These are phyloP conservation scores for Lepidonotus clava DNA, from an alignment of 2,888 invertebrate species.

Conservation along the genomic window DNA sequence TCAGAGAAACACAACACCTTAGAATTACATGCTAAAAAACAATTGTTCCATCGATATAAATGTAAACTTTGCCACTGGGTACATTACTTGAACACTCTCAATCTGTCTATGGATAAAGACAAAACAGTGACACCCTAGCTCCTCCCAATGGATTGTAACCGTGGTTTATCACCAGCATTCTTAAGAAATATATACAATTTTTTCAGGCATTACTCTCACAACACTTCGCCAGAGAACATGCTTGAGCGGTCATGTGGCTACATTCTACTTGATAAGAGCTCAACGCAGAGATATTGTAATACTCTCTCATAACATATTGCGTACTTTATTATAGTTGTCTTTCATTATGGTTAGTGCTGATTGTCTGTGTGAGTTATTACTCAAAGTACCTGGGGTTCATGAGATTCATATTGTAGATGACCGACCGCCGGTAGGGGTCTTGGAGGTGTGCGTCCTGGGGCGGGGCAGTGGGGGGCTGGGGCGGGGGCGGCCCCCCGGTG, in stretches of 20 bases:
- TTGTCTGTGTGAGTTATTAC: not conserved
- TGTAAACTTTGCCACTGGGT: too few species aligned
- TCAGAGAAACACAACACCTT: too few species aligned
- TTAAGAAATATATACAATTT: constrained; percentile 41
- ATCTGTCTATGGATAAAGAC: not conserved
- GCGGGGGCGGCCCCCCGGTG: constrained; percentile 66
- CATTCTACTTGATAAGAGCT: not conserved
- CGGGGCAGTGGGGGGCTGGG: constrained; percentile 71
- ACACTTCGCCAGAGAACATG: not conserved
- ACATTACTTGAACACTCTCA: constrained; percentile 3
- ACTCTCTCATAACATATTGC: not conserved
- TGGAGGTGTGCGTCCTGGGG: constrained; percentile 73
- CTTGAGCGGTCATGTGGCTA: not conserved
- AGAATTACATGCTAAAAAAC: too few species aligned
- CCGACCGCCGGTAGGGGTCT: constrained; percentile 77
- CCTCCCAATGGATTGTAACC: not conserved
- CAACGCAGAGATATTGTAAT: too few species aligned
- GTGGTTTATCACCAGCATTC: not conserved
- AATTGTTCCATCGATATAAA: too few species aligned
- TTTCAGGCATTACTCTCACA: not conserved
- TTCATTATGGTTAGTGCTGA: not conserved
- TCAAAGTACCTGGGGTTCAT: constrained; percentile 68
- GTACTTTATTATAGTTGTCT: not conserved
- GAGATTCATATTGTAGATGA: constrained; percentile 78
- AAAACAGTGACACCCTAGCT: not conserved